A percentile compares a stretch with the other conserved stretches of the same genome.
These are phyloP conservation scores for Drosophila kikkawai DNA, from an alignment of 1,140 invertebrate species.

Conservation along the genomic window DNA sequence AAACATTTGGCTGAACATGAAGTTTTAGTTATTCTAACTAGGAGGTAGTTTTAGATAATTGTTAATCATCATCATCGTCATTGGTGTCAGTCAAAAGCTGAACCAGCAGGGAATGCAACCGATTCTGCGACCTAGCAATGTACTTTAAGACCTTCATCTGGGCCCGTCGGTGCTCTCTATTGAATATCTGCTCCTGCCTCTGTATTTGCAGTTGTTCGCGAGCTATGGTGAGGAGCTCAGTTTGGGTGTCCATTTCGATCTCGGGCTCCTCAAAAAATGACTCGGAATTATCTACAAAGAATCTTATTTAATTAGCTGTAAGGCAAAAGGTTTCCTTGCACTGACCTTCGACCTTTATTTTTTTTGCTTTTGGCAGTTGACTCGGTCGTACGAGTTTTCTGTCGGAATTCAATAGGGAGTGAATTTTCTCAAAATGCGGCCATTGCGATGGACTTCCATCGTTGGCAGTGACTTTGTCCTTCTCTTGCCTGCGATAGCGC, in stretches of 20 bases:
- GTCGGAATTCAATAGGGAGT: not conserved
- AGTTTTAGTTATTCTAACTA: not conserved
- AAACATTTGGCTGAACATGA: not conserved
- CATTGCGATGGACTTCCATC: not conserved
- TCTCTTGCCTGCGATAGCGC: not conserved
- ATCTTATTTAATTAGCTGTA: not conserved
- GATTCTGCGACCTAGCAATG: slow-evolving; percentile 5
- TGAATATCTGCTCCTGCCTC: not conserved
- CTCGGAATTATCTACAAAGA: not conserved
- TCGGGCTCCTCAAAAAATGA: not conserved
- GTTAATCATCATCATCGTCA: not conserved
- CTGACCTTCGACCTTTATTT: not conserved
- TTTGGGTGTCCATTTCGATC: not conserved
- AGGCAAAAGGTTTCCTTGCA: not conserved
- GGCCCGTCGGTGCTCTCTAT: not conserved
- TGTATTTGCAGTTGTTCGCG: slow-evolving; percentile 4
- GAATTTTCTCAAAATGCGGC: not conserved
- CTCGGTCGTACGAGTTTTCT: not conserved
- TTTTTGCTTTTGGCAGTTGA: too few relatives aligned
- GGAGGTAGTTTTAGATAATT: not conserved
- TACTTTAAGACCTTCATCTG: not conserved
- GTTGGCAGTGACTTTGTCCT: not conserved
- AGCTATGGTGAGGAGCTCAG: not conserved
- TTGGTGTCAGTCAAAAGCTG: not conserved
- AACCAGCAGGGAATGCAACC: not conserved